Base-by-base conservation (phyloP, 2,888 invertebrate genomes). In the Thymelicus lineola region DNA sequence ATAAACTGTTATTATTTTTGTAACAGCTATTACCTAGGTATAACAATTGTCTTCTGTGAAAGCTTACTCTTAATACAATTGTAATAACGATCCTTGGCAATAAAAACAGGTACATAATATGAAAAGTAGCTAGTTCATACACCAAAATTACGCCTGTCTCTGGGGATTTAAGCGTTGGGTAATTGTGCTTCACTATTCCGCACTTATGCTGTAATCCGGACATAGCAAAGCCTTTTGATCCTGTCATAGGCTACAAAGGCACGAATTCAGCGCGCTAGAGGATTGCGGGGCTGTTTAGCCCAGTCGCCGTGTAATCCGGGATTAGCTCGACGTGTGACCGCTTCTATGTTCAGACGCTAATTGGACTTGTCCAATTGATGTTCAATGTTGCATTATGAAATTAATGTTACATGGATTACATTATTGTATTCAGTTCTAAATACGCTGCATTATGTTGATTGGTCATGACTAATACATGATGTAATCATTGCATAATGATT, bases 211-310 rank as follows among this genome's bases (percentile, higher is more conserved):
- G 74, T 81, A 83, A 82, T 79, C 80, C 77, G 50, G 75, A 72
- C 61, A 76, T 76, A 75, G 76, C 75, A 74, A 75, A 80, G 82
- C 84, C 84, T 83, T 87, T 87, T 92, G 90, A 93, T 93, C 92
- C 92, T 83, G 84, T 85, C 87, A 88, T 85, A 90, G 90, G 88
- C 88, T 85, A 87, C 88, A 87, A 90, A 89, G 89, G 89, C 91
- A 91, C 90, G 92, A 81, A 84, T 85, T 79, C 82, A 83, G 79
- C 83, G 85, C 86, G 84, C 82, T 86, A 77, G 82, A 80, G 86
- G 85, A 86, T 85, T 86, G 84, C 81, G 77, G 73, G 75, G 81
- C 84, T 87, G 86, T 87, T 88, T 85, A 87, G 86, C 82, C 79
- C 84, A 81, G 86, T 62, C 82, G 82, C 80, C 80, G 80, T 83